phyloP scores from a whole-genome alignment of 2,113 vertebrate species.

The Zeus faber region DNA sequence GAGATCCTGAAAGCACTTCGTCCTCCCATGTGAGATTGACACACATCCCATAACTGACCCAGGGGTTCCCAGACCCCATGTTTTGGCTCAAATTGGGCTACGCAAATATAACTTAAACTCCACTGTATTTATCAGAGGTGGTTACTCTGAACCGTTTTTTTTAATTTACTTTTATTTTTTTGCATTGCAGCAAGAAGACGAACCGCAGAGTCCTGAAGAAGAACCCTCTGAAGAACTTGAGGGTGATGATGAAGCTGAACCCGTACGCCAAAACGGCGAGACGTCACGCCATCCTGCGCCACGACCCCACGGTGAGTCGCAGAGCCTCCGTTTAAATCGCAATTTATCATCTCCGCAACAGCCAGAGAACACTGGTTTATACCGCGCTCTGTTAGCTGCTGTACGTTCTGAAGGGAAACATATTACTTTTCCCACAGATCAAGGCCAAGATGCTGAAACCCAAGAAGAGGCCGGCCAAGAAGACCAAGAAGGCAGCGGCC shows the following conservation, averaged over 20 bases:
- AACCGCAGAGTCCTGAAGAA: constrained; percentile 93
- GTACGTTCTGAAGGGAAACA: no score
- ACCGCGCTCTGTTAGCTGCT: no score
- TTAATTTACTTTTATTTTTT: accelerated
- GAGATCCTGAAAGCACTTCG: constrained; percentile 93
- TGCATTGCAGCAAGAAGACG: constrained; percentile 84
- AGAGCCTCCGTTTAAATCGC: no score
- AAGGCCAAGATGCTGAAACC: constrained; percentile 78
- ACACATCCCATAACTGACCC: background rate
- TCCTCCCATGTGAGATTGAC: constrained; percentile 81
- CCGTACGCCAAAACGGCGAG: constrained; percentile 92
- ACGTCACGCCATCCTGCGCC: constrained; percentile 88
- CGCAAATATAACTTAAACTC: no score
- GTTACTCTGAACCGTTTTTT: no score
- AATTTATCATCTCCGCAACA: background rate
- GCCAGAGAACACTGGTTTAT: no score
- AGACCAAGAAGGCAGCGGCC: constrained; percentile 49
- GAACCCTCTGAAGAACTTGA: constrained; percentile 96
- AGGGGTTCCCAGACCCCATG: background rate
- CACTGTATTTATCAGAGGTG: no score
- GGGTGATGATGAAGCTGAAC: constrained; percentile 95
- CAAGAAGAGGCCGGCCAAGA: constrained; percentile 62
- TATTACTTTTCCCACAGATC: constrained; percentile 49
- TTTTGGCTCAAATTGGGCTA: background rate
- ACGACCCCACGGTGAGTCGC: constrained; percentile 81